Evolutionary conservation across 2,113 vertebrate genomes (phyloP), one percentile per base, ranked within the genome.

Genomic region (Micronycteris hirsuta): DNA sequence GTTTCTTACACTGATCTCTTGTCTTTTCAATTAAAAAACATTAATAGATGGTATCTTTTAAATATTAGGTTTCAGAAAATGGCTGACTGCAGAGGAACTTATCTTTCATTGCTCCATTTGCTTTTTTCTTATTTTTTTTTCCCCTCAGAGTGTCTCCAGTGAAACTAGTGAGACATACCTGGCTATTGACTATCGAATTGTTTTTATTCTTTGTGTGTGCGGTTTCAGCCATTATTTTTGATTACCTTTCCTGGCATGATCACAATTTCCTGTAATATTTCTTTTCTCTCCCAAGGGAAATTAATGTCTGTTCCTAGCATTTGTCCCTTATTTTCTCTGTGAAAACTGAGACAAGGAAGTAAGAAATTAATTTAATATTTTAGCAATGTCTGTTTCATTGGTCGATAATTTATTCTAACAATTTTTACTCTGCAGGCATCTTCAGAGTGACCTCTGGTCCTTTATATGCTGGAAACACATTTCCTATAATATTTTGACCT

Each of bases 181-280:
- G 90, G 38, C 41, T 73, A 96, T 31, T 96, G 36, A 96, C 47
- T 91, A 85, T 95, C 97, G 93, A 68, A 24, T 61, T n/a, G 74
- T 86, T 96, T n/a, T 76, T 82, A 90, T 97, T 97, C 89, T 96
- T 93, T 95, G 31, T 95, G 65, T 97, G 82, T 96, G 96, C 67
- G 19, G 82, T 97, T 98, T 97, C 97, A 96, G 88, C 91, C 95
- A 98, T 98, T 98, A 98, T 96, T 98, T 98, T 98, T 98, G 98
- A 98, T 98, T 98, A 98, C 97, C 95, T 98, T 94, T 97, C 98
- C 97, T 98, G 94, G 97, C 93, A 98, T 97, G 96, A 97, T 94
- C 0, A 31, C 97, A 96, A 96, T 98, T 98, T 98, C 98, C 98
- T 98, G 97, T 98, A 98, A 97, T 97, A 98, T 97, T 98, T 98